Evolutionary conservation across 2,888 invertebrate genomes (phyloP).

Genomic region (Clanis bilineata): DNA sequence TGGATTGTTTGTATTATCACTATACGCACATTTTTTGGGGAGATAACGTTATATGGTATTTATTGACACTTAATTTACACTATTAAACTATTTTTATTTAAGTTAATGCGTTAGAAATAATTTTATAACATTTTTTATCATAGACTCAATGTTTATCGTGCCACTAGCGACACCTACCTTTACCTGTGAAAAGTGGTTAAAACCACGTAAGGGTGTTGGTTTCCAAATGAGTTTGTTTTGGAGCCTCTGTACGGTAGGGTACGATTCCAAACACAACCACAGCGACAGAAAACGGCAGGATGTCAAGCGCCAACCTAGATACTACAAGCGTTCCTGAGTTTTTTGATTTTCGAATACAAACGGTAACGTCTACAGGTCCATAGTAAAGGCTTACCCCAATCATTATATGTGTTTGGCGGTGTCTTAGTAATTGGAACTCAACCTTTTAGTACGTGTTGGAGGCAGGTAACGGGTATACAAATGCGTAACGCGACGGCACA

Average conservation of each 20-base stretch:
- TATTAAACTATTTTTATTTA: too few relatives aligned
- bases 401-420: not conserved
- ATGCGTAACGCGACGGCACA: not conserved
- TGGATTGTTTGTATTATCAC: too few relatives aligned
- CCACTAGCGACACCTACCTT: too few relatives aligned
- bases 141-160: too few relatives aligned
- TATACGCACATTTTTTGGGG: too few relatives aligned
- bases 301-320: not conserved
- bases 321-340: not conserved
- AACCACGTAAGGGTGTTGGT: conserved; percentile 7
- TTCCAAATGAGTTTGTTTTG: conserved; percentile 12
- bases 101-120: too few relatives aligned
- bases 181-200: conserved; percentile 6
- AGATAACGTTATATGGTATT: too few relatives aligned
- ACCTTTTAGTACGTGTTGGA: not conserved
- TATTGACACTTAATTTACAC: too few relatives aligned
- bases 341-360: not conserved
- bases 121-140: too few relatives aligned
- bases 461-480: conserved; percentile 1
- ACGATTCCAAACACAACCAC: not conserved
- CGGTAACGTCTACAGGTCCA: not conserved
- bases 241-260: not conserved
- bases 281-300: not conserved
- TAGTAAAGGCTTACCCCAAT: not conserved
- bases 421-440: not conserved